phyloP scores from a whole-genome alignment of 2,113 vertebrate species.

The Illadopsis cleaveri region DNA sequence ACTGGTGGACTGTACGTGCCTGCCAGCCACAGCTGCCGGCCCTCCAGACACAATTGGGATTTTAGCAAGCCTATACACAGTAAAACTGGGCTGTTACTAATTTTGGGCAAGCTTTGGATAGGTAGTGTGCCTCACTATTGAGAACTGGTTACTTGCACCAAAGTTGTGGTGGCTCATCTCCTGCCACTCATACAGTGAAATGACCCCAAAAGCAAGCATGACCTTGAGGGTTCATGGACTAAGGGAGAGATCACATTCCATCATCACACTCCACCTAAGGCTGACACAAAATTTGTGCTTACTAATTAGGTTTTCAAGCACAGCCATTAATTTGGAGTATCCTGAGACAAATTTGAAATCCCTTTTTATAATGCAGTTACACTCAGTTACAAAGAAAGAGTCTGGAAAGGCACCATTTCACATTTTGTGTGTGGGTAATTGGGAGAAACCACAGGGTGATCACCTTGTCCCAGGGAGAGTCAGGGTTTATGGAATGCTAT shows the following conservation, averaged over 20 bases:
- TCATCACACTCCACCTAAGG: background rate
- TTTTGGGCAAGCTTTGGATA: background rate
- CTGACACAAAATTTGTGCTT: background rate
- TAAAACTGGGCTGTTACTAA: background rate
- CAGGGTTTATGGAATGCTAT: background rate
- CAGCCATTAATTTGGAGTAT: background rate
- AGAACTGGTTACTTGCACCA: background rate
- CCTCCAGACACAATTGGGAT: background rate
- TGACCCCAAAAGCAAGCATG: rapidly evolving
- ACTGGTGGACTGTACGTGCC: slow-evolving; percentile 1
- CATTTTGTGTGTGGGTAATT: background rate
- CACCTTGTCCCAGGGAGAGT: background rate
- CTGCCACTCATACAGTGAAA: rapidly evolving
- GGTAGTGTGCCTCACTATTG: rapidly evolving
- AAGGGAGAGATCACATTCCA: background rate
- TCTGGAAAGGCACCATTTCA: background rate
- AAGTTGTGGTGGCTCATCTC: background rate
- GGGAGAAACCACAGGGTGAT: background rate
- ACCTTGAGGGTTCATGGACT: background rate
- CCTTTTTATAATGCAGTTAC: background rate
- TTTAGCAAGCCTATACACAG: background rate
- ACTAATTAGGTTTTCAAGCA: background rate
- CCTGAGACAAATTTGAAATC: background rate
- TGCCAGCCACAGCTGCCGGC: slow-evolving; percentile 42
- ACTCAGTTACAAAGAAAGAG: background rate